Percentiles rank a stretch among this genome's conserved stretches.
Evolutionary conservation across 2,888 invertebrate genomes (phyloP).

Genomic region (Patella depressa): DNA sequence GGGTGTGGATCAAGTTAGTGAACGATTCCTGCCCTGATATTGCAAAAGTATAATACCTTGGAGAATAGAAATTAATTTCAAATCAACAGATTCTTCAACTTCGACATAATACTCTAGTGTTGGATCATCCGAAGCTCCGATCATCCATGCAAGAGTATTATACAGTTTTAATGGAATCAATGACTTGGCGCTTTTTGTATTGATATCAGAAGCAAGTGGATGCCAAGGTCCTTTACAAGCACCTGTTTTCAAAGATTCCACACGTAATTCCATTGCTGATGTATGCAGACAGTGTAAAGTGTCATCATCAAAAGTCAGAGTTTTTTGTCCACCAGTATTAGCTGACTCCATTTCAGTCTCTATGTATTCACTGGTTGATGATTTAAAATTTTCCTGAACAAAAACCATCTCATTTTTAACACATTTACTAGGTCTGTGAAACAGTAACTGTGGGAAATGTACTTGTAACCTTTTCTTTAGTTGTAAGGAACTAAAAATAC

Average conservation of each 20-base stretch:
- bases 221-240: no score
- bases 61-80: slow-evolving; percentile 9
- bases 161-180: background rate
- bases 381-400: background rate
- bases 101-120: background rate
- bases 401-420: background rate
- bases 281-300: no score
- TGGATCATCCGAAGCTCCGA: background rate
- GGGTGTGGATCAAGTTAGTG: background rate
- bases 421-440: background rate
- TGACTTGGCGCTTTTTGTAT: no score
- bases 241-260: no score
- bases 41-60: slow-evolving; percentile 15
- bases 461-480: background rate
- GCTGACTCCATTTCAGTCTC: background rate
- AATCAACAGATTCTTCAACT: background rate
- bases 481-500: no score
- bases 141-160: background rate
- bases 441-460: background rate
- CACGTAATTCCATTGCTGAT: no score
- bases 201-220: no score
- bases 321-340: no score
- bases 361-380: background rate
- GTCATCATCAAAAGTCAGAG: no score
- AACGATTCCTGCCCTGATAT: slow-evolving; percentile 5